Percentiles rank a stretch among this genome's conserved stretches.
phyloP scores from a whole-genome alignment of 2,797 vertebrate genomes.

The Chromobotia macracanthus region DNA sequence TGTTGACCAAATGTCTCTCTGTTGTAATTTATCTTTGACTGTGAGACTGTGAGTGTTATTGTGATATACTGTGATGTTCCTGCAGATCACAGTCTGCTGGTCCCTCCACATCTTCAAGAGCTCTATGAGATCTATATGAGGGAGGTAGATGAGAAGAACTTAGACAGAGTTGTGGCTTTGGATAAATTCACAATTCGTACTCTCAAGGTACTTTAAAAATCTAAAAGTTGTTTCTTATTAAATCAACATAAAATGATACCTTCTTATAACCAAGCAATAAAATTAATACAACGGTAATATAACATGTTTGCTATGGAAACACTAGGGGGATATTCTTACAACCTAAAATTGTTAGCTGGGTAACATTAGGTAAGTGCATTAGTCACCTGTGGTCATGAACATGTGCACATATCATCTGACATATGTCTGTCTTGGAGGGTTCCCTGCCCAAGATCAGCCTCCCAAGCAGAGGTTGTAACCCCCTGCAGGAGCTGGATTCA shows the following conservation, averaged over 20 bases:
- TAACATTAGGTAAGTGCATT: background rate
- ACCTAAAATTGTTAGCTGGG: too few species aligned
- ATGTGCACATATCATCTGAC: background rate
- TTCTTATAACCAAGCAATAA: too few species aligned
- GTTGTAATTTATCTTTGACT: too few species aligned
- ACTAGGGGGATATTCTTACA: too few species aligned
- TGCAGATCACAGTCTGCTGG: constrained; percentile 83
- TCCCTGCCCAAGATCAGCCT: constrained; percentile 80
- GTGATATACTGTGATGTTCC: background rate
- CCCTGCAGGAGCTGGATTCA: constrained; percentile 77
- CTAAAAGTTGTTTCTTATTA: background rate
- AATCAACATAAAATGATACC: background rate
- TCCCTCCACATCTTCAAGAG: constrained; percentile 84
- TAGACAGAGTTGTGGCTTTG: constrained; percentile 80
- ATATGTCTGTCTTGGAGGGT: constrained; percentile 73
- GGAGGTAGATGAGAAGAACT: constrained; percentile 81
- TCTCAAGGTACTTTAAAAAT: constrained; percentile 75
- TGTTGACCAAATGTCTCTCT: background rate
- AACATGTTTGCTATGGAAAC: too few species aligned
- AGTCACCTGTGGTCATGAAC: background rate
- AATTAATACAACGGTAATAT: too few species aligned
- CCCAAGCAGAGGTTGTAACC: constrained; percentile 69
- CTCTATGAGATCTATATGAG: constrained; percentile 84
- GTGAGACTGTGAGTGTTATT: too few species aligned
- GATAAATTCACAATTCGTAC: constrained; percentile 77